A percentile compares a stretch with the other conserved stretches of the same genome.
These are phyloP conservation scores for Apteryx owenii DNA, from an alignment of 2,113 vertebrate species.

Conservation along the genomic window DNA sequence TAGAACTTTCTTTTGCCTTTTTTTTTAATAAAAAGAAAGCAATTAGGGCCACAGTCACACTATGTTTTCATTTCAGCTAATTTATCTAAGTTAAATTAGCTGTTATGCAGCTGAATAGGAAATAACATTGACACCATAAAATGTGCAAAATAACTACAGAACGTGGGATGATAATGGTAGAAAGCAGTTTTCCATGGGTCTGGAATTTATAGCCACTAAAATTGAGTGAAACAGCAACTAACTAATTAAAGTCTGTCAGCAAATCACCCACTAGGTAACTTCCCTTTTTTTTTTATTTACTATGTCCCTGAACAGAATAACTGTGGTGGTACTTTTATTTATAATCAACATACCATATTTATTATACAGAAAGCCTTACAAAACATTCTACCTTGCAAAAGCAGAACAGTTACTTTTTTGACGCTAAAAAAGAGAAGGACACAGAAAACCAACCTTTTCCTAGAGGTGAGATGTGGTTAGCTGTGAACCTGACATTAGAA, in stretches of 20 bases:
- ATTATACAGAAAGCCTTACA: not conserved
- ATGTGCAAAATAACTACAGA: not conserved
- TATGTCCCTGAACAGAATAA: not conserved
- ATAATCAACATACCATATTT: not conserved
- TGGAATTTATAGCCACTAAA: not conserved
- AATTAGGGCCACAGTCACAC: not conserved
- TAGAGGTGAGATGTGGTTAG: not conserved
- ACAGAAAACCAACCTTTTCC: not conserved
- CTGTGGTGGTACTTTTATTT: not conserved
- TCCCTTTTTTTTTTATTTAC: not conserved
- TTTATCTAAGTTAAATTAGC: slow-evolving; percentile 59
- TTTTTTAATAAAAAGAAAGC: not conserved
- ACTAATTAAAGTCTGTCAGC: not conserved
- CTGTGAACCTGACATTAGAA: not conserved
- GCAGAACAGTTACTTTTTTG: not conserved
- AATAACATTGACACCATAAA: not conserved
- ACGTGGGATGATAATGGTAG: not conserved
- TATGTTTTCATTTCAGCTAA: not conserved
- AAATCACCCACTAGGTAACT: not conserved
- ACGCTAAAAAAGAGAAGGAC: not conserved
- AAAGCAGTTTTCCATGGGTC: not conserved
- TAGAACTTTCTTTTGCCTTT: not conserved
- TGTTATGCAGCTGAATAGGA: not conserved
- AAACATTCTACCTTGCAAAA: not conserved
- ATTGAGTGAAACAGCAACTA: not conserved